Base-by-base conservation (phyloP, 2,888 invertebrate species). In the Catonia carolina region DNA sequence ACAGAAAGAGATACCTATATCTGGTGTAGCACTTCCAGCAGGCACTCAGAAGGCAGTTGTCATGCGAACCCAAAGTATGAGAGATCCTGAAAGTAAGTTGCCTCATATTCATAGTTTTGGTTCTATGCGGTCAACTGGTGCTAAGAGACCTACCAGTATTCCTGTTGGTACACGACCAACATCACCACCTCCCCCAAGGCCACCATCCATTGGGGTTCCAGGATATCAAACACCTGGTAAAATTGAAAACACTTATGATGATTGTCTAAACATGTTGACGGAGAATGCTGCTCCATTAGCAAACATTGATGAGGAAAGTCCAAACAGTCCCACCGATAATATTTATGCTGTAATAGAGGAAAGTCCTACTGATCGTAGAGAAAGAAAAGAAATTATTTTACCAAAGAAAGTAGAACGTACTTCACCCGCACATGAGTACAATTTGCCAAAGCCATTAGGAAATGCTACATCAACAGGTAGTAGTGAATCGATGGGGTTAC, bases 271-370 rank as follows among this genome's bases (percentile, higher is more conserved):
- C 64, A 63, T 74, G 2, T 82, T 86, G 60, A 76, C 78, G 42
- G 78, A 81, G 22, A 60, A 76, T 18, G 39, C 58, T 39, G 65
- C 78, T 0, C 78, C 82, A 0, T 68, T 84, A 59, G 78, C 81
- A 0, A 80, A 83, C 63, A 82, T 84, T 49, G 77, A 79, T 59
- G 77, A 78, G 61, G 79, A 78, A 65, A 72, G 72, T 59, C 79
- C 81, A 0, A 75, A 77, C 2, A 71, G 76, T 12, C 74, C 72
- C 48, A 73, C 72, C 15, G 90, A 90, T 67, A 90, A 89, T 67
- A 91, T 91, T 61, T 91, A 91, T 69, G 89, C 90, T 0, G 86
- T 90, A 0, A 91, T 91, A 50, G 90, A 91, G 68, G 91, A 91
- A 69, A 79, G 82, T 33, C 82, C 86, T 0, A 76, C 80, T 1